These are phyloP conservation scores for Melopsittacus undulatus DNA, from an alignment of 2,797 vertebrate species.

Conservation along the genomic window DNA sequence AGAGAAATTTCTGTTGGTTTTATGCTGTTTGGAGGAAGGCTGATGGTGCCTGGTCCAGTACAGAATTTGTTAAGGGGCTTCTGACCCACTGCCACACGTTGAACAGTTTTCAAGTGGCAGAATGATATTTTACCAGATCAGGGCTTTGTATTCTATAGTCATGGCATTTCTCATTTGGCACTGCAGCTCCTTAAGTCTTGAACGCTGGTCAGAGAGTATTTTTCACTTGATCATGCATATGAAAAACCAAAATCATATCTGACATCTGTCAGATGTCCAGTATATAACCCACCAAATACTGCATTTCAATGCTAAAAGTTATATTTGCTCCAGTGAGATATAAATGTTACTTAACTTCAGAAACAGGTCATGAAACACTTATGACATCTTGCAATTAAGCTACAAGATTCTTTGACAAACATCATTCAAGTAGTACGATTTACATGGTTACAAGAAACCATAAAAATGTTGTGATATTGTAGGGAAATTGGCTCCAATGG, in stretches of 20 bases:
- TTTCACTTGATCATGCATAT: background rate
- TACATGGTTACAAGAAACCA: constrained; percentile 63
- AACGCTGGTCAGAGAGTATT: background rate
- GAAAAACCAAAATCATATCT: background rate
- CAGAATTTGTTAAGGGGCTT: background rate
- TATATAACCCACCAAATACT: background rate
- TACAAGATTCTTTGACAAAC: constrained; percentile 55
- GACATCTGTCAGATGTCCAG: background rate
- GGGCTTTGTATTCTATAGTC: background rate
- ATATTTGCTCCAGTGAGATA: constrained; percentile 11
- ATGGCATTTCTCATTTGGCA: background rate
- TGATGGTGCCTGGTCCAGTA: background rate
- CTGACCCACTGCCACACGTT: rapidly evolving
- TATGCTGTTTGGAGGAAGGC: background rate
- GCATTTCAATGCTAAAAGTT: background rate
- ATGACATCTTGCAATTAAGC: constrained; percentile 48
- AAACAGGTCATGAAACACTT: background rate
- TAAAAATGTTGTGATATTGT: constrained; percentile 48
- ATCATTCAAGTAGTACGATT: constrained; percentile 8
- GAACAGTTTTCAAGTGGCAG: background rate
- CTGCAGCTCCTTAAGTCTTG: background rate
- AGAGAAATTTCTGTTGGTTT: background rate
- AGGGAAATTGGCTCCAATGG: constrained; percentile 47
- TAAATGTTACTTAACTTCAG: constrained; percentile 46
- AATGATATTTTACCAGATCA: rapidly evolving